These are phyloP conservation scores for Jordanella pulchra DNA, from an alignment of 2,797 vertebrate species.

Conservation along the genomic window DNA sequence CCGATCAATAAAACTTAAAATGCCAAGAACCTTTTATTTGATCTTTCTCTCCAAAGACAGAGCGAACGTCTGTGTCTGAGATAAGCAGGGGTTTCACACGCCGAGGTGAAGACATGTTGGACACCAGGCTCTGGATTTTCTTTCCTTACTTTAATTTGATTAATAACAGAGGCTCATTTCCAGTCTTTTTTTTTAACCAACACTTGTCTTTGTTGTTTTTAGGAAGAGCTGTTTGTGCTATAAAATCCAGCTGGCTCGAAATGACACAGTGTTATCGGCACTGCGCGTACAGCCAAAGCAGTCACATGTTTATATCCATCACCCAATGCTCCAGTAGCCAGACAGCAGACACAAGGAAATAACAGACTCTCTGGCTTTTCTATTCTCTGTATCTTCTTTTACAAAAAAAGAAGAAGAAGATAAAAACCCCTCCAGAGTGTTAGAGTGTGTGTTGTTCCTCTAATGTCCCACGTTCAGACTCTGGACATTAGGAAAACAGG, in stretches of 20 bases:
- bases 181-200: conserved; percentile 41
- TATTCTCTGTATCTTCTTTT: conserved; percentile 30
- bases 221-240: conserved; percentile 25
- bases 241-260: conserved; percentile 58
- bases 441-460: conserved; percentile 1
- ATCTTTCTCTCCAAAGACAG: conserved; percentile 64
- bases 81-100: conserved; percentile 70
- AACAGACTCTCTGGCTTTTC: conserved; percentile 55
- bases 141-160: conserved; percentile 49
- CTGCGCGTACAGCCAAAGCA: conserved; percentile 29
- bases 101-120: conserved; percentile 59
- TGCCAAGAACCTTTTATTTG: conserved; percentile 74
- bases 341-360: conserved; percentile 41
- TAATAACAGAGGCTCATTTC: conserved; percentile 56
- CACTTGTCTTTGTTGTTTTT: conserved; percentile 40
- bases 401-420: conserved; percentile 1
- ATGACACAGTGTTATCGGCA: conserved; percentile 31
- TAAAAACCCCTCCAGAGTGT: neutral
- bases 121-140: conserved; percentile 39
- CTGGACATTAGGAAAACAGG: conserved; percentile 75
- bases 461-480: conserved; percentile 54
- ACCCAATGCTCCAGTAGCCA: conserved; percentile 42
- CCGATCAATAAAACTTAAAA: conserved; percentile 78
- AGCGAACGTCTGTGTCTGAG: conserved; percentile 55
- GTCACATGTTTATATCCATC: conserved; percentile 44